Base-by-base conservation (phyloP, 2,113 vertebrate species). In the Malurus melanocephalus region DNA sequence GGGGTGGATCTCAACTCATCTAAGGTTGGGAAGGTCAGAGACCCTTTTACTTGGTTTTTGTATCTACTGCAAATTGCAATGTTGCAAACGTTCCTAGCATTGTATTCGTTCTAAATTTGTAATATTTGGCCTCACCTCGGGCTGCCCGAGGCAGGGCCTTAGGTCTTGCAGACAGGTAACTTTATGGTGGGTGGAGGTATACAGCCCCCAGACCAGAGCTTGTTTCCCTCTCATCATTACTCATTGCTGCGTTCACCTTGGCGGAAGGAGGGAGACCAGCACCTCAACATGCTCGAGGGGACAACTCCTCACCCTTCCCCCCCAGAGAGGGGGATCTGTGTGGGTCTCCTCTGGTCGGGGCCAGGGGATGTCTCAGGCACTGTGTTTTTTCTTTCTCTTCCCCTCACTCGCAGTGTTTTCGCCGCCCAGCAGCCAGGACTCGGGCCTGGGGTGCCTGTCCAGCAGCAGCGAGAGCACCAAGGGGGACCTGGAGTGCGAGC, bases 1-100 rank as follows among this genome's bases (percentile, higher is more conserved):
- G 95, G 96, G 96, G 92, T 97, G 96, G 94, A 94, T 96, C 95
- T 96, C 81, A 93, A 95, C 96, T 97, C 95, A 52, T 95, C 94
- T 97, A 94, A 97, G 98, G 97, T 97, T 96, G 96, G 95, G 96
- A 97, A 98, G 98, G 97, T 98, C 97, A 98, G 94, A 97, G 97
- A 97, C 97, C 97, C 96, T 96, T 96, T 95, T 96, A 91, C 95
- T 97, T 96, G 92, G 76, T 89, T 96, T 97, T 96, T 97, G 96
- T 98, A 98, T 97, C 96, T 97, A 88, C 71, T 95, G 82, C 83
- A 92, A 74, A 94, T 97, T 93, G 82, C 94, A 97, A 96, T 90
- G 96, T 97, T 97, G 97, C 97, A 97, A 96, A 93, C 73, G 49
- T 92, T 90, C 84, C 75, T 69, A 78, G 85, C 76, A 43, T 92